phyloP scores from a whole-genome alignment of 1,140 invertebrate species.

The Luehdorfia chinensis region DNA sequence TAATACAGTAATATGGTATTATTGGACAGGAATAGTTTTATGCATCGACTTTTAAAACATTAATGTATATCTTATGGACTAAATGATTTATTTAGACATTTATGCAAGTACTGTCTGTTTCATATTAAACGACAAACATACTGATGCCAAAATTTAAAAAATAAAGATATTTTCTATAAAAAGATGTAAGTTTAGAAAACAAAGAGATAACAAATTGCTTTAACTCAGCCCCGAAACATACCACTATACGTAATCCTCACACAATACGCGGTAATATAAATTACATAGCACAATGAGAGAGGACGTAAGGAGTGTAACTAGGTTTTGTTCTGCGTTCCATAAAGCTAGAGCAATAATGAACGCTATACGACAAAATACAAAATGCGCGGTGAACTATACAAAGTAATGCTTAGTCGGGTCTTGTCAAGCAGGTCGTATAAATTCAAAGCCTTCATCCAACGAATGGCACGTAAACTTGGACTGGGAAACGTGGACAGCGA shows the following conservation, averaged over 20 bases:
- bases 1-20: no score
- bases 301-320: constrained; percentile 10
- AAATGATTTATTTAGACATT: no score
- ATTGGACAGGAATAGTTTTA: no score
- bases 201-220: constrained; percentile 4
- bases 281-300: not conserved
- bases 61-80: no score
- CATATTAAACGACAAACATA: no score
- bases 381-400: constrained; percentile 25
- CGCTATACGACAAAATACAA: constrained; percentile 14
- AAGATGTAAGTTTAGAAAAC: not conserved
- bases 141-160: no score
- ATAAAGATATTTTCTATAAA: no score
- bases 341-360: constrained; percentile 12
- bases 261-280: not conserved
- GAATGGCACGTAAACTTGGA: constrained; percentile 37
- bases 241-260: not conserved
- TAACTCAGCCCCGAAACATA: constrained; percentile 1
- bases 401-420: constrained; percentile 23
- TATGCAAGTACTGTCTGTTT: no score
- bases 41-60: no score
- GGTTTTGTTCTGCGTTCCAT: constrained; percentile 13
- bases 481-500: constrained; percentile 22
- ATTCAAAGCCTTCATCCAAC: constrained; percentile 40
- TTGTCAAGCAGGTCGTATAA: constrained; percentile 50